Base-by-base conservation (phyloP, 2,113 vertebrate species). In the Damaliscus lunatus region DNA sequence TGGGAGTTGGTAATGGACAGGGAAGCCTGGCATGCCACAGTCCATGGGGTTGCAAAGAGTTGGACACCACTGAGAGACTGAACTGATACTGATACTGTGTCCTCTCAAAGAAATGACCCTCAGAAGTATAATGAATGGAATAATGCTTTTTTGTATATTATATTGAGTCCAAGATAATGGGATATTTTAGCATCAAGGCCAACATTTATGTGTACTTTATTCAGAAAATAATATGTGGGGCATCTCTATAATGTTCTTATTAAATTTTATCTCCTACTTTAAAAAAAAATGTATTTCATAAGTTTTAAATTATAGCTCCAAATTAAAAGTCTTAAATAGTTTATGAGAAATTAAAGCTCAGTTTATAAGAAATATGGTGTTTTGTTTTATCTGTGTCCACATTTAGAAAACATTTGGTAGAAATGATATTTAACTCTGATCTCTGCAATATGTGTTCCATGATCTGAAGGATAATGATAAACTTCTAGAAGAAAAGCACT, bases 271-370 rank as follows among this genome's bases (percentile, higher is more conserved):
- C 12, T 71, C 19, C 14, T 83, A 53, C 11, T 85, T 8, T 3
- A 0, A 1, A 48, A 23, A 23, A 62, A 71, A 96, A 53, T 12
- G 21, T 64, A 2, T 67, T 82, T 89, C 55, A 67, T 40, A 4
- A 80, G 10, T 77, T 90, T 52, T 64, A 94, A 85, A 59, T 90
- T 62, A 93, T 31, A 82, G 6, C 5, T 5, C 5, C 7, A 88
- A 90, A 96, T 78, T 91, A 89, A 85, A 94, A 59, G 46, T 90
- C 40, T 31, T 90, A 53, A 84, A 55, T 90, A 95, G 25, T 93
- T 94, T 86, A 96, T 94, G 91, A 96, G 29, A 91, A 96, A 81
- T 74, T 90, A 88, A 97, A 90, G 55, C 29, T 57, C 27, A 40
- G 4, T 83, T 88, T 88, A 64, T 62, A 77, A 93, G 48, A 88